A percentile compares a stretch with the other conserved stretches of the same genome.
These are phyloP conservation scores for Leptinotarsa defecta DNA, from an alignment of 1,140 invertebrate genomes.

Conservation along the genomic window DNA sequence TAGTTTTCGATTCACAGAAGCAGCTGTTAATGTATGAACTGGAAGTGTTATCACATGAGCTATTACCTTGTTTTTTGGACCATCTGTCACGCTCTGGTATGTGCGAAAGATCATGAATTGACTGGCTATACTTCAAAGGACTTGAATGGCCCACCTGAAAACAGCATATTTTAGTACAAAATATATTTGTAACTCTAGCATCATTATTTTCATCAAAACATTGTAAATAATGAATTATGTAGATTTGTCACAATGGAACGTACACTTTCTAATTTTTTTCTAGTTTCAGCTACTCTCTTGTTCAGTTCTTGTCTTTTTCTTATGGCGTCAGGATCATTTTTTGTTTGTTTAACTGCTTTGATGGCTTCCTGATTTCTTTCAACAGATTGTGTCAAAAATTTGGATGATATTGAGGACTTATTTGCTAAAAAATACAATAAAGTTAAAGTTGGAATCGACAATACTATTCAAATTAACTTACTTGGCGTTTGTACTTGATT, in stretches of 20 bases:
- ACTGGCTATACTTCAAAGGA: conserved; percentile 82
- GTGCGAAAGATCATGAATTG: conserved; percentile 74
- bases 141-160: conserved; percentile 71
- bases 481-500: conserved; percentile 53
- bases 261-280: conserved; percentile 86
- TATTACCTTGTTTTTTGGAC: conserved; percentile 52
- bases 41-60: conserved; percentile 5
- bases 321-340: conserved; percentile 67
- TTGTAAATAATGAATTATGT: too few species aligned
- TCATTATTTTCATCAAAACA: too few species aligned
- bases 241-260: conserved; percentile 54
- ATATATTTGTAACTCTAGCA: neutral
- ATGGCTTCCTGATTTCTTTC: conserved; percentile 61
- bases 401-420: conserved; percentile 51
- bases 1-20: conserved; percentile 34
- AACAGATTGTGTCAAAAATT: conserved; percentile 53
- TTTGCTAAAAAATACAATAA: conserved; percentile 38
- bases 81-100: conserved; percentile 63
- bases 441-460: conserved; percentile 7
- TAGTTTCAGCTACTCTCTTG: conserved; percentile 84
- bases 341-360: conserved; percentile 62
- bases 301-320: conserved; percentile 82
- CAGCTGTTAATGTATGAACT: conserved; percentile 30
- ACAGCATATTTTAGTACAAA: conserved; percentile 3
- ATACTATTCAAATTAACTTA: conserved; percentile 34